Evolutionary conservation across 2,888 invertebrate species (phyloP), one percentile per base, ranked within the genome.

Genomic region (Margaritifera margaritifera): DNA sequence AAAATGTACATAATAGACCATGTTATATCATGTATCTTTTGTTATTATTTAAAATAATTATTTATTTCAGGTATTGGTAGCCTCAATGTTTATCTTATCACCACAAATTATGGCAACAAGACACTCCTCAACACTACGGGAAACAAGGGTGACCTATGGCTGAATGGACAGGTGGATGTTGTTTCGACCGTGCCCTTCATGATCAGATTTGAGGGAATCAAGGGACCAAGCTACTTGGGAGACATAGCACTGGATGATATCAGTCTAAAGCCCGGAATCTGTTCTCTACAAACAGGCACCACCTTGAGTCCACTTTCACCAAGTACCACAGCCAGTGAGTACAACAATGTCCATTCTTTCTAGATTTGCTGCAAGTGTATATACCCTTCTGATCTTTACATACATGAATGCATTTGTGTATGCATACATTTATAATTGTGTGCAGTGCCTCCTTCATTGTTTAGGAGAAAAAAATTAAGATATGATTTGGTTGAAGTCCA

Each of bases 231-330:
- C 66, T 82, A 78, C 68, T 76, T 71, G 62, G 85, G 86, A 25
- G 84, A 84, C 67, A 85, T 87, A 64, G 85, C 82, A 11, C 31
- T 85, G 4, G 85, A 86, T 72, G 84, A 85, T 63, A 75, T 85
- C 52, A 72, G 55, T 8, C 66, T 82, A 3, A 52, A 60, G 4
- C 50, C 70, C 52, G 85, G 85, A 42, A 71, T 71, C 19, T 87
- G 87, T 68, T 68, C 78, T 5, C 64, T 74, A 20, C 83, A 82
- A 62, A 69, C 80, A 1, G 75, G 79, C 22, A 56, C 76, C 0
- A 66, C 76, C 31, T 71, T 80, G 1, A 71, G 72, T 6, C 61
- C 74, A 4, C 71, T 79, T 1, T 75, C 79, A 25, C 74, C 81
- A 31, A 73, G 68, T 27, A 68, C 81, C 18, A 80, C 80, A 42